phyloP scores from a whole-genome alignment of 2,113 vertebrate genomes.

The Oncorhynchus keta region DNA sequence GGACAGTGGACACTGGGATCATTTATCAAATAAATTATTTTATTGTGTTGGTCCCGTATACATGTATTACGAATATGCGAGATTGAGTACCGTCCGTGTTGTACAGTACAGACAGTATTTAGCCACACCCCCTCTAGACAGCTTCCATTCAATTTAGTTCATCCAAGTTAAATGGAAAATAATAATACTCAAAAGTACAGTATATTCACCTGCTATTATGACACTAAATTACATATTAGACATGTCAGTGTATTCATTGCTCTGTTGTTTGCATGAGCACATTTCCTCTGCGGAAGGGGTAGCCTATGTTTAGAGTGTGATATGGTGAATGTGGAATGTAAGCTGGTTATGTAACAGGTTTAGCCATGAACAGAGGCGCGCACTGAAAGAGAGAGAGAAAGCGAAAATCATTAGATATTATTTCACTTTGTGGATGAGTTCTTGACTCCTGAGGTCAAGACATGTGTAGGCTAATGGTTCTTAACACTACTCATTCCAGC shows the following conservation, averaged over 20 bases:
- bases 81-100: conserved; percentile 82
- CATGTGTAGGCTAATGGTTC: neutral
- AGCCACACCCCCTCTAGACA: conserved; percentile 86
- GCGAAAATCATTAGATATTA: conserved; percentile 48
- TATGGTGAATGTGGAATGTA: conserved; percentile 89
- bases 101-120: conserved; percentile 87
- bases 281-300: conserved; percentile 49
- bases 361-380: conserved; percentile 86
- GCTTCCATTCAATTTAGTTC: conserved; percentile 75
- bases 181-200: neutral
- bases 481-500: too few relatives aligned
- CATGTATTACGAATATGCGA: conserved; percentile 27
- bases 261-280: conserved; percentile 35
- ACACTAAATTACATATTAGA: conserved; percentile 16
- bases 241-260: conserved; percentile 37
- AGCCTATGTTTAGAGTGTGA: conserved; percentile 80
- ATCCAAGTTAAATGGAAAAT: conserved; percentile 80
- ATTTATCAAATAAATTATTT: conserved; percentile 48
- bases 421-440: conserved; percentile 12
- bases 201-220: conserved; percentile 41
- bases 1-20: conserved; percentile 7
- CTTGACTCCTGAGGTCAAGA: neutral
- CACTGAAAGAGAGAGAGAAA: conserved; percentile 51
- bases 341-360: conserved; percentile 94
- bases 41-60: neutral